A percentile compares a stretch with the other conserved stretches of the same genome.
phyloP scores from a whole-genome alignment of 2,113 vertebrate species.

The Hepsetus odoe region DNA sequence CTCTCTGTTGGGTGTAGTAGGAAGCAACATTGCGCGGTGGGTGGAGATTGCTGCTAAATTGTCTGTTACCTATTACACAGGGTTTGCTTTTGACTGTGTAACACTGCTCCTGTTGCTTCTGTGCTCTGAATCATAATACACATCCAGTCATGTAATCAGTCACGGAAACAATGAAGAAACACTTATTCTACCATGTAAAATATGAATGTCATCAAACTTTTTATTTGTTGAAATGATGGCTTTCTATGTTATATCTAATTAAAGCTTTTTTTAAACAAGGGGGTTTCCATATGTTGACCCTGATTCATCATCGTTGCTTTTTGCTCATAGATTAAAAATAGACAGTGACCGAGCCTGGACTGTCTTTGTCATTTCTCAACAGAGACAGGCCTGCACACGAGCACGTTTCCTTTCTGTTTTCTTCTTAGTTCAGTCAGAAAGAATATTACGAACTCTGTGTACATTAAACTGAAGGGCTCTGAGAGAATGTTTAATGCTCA shows the following conservation, averaged over 20 bases:
- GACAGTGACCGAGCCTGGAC: not conserved
- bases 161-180: too few species aligned
- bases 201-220: not conserved
- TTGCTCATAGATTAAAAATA: not conserved
- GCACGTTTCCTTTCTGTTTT: not conserved
- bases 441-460: not conserved
- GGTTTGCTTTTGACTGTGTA: not conserved
- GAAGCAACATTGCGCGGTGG: slow-evolving; percentile 20
- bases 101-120: not conserved
- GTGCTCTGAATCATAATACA: not conserved
- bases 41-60: slow-evolving; percentile 9
- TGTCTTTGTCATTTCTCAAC: not conserved
- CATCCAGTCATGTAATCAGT: not conserved
- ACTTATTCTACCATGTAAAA: not conserved
- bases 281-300: not conserved
- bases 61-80: not conserved
- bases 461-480: not conserved
- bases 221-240: not conserved
- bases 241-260: too few species aligned
- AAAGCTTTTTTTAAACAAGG: too few species aligned
- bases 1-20: slow-evolving; percentile 16
- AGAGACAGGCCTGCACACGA: not conserved
- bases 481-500: not conserved
- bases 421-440: not conserved
- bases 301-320: not conserved